Base-by-base conservation (phyloP, 2,888 invertebrate species). In the Trissonchulus latispiculum region DNA sequence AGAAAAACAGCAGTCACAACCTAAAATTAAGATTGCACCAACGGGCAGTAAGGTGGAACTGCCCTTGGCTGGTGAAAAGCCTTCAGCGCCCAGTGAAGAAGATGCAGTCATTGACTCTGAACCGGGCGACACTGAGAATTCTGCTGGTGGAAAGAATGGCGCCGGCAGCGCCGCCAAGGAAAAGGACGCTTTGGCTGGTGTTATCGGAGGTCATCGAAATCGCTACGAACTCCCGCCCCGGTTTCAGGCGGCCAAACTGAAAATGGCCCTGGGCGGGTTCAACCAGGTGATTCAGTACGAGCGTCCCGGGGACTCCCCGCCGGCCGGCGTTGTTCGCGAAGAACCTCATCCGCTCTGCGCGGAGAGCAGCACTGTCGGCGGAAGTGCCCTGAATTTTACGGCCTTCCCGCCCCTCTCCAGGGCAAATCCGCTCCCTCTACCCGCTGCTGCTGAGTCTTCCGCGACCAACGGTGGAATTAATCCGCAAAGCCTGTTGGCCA, bases 201-300 rank as follows among this genome's bases (percentile, higher is more conserved):
- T 23, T 28, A 59, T 23, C 59, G 28, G 59, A 23, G 28, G 28
- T 59, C 59, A 28, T 23, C 66, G 32, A 64, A 29, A 29, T 29
- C 66, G 66, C 31, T 64, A 64, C n/a, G 66, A 64, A 64, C 8
- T 64, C 8, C 66, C 72, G 48, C 72, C 72, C 1, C 29, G 72
- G 33, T 72, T 72, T 36, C 72, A 72, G 36, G 72, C 66, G 2
- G 66, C 64, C 28, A 71, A 71, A 36, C 68, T 72, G 59, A 72
- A 72, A 48, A 59, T 61, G n/a, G 72, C 72, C 23, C 32, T 72
- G 37, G 33, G 68, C 1, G 67, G 67, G 3, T 32, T 70, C 8
- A 23, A 23, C 8, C 8, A 15, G 8, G 8, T 48, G 48, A 48
- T 48, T 48, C 48, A 48, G 23, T 48, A 48, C 23, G 48, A 48